A percentile compares a stretch with the other conserved stretches of the same genome.
phyloP scores from a whole-genome alignment of 2,797 vertebrate species.

The Todus mexicanus region DNA sequence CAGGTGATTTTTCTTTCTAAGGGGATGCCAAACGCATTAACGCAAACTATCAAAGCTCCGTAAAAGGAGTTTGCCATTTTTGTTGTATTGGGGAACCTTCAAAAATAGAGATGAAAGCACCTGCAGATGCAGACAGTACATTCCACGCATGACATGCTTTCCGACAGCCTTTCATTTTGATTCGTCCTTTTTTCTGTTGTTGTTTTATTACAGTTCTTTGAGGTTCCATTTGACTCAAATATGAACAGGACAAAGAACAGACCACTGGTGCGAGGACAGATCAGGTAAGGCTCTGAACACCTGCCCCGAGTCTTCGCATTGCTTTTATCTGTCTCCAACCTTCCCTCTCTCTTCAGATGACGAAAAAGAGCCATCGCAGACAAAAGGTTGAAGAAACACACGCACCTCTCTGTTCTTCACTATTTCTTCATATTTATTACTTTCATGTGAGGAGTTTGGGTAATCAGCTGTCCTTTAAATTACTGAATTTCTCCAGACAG shows the following conservation, averaged over 20 bases:
- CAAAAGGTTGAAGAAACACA: background rate
- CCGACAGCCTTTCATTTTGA: slow-evolving; percentile 46
- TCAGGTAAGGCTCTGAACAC: slow-evolving; percentile 85
- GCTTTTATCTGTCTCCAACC: background rate
- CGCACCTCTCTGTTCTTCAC: background rate
- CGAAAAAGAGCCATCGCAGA: background rate
- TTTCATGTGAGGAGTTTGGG: background rate
- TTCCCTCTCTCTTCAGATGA: background rate
- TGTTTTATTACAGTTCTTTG: slow-evolving; percentile 87
- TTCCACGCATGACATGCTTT: slow-evolving; percentile 25
- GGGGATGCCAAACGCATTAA: background rate
- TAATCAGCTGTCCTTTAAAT: background rate
- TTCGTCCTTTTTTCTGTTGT: slow-evolving; percentile 29
- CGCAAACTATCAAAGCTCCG: slow-evolving; percentile 8
- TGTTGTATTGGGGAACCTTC: background rate
- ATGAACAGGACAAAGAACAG: slow-evolving; percentile 99
- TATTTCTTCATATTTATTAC: background rate
- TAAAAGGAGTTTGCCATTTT: background rate
- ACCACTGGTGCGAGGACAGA: slow-evolving; percentile 93
- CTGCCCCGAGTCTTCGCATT: background rate
- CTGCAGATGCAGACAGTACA: background rate
- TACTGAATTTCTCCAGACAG: background rate
- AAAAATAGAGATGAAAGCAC: slow-evolving; percentile 15
- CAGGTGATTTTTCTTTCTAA: slow-evolving; percentile 24
- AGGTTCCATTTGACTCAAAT: slow-evolving; percentile 98